Conservation (phyloP, 2,797 vertebrate genomes). For the Tenualosa thibaudeaui region DNA sequence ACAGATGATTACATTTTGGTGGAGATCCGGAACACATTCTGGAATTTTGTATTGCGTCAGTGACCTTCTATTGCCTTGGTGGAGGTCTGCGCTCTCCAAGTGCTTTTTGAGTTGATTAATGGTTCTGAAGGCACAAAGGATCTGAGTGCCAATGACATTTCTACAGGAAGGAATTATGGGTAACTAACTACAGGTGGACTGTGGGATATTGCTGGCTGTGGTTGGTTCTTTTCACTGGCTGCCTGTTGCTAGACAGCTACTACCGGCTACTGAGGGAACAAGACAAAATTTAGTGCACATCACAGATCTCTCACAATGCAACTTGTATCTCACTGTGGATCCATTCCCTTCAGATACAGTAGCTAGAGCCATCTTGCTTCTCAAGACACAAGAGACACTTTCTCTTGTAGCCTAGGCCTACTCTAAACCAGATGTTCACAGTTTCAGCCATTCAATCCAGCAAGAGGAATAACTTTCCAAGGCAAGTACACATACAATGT, state of each 20-base stretch:
- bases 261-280: neutral
- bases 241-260: no score
- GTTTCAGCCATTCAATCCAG: neutral
- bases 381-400: neutral
- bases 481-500: neutral
- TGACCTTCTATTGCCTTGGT: no score
- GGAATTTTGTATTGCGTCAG: no score
- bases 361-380: neutral
- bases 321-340: no score
- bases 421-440: neutral
- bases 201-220: neutral
- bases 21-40: no score
- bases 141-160: neutral
- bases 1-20: no score
- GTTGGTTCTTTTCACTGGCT: no score
- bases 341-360: no score
- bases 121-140: neutral
- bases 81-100: no score
- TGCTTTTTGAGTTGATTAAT: no score
- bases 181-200: neutral
- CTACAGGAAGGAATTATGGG: neutral
- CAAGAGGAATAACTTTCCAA: neutral
- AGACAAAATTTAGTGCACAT: neutral
- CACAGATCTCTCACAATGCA: no score
- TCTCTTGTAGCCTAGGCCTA: neutral